Evolutionary conservation across 2,113 vertebrate species (phyloP).

Genomic region (Panthera uncia): DNA sequence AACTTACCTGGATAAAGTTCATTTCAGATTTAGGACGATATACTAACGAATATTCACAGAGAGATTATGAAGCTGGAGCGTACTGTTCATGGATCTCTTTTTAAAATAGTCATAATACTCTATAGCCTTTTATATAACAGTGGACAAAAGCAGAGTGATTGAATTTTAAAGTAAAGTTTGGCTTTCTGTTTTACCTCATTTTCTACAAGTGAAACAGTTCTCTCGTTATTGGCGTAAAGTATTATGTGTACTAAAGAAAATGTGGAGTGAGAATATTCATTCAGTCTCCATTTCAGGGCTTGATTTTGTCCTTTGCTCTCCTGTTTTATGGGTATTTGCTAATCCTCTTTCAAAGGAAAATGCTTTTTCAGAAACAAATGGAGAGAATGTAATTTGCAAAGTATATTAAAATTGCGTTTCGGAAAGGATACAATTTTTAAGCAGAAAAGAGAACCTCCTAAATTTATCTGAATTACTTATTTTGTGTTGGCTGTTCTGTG

Average conservation of each 20-base stretch:
- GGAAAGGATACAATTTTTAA: constrained; percentile 14
- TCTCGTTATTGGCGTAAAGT: neutral
- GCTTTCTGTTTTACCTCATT: neutral
- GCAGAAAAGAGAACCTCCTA: neutral
- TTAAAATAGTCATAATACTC: neutral
- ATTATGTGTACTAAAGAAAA: neutral
- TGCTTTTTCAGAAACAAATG: constrained; percentile 50
- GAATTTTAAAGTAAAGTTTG: neutral
- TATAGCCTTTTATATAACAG: neutral
- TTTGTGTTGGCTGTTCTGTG: neutral
- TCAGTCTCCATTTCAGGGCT: neutral
- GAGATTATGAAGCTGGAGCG: neutral
- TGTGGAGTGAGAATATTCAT: neutral
- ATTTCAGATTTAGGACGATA: neutral
- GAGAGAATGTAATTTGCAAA: constrained; percentile 53
- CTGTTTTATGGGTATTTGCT: constrained; percentile 26
- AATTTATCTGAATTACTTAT: neutral
- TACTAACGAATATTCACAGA: neutral
- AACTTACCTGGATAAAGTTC: neutral
- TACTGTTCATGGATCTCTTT: neutral
- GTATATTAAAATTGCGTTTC: constrained; percentile 37
- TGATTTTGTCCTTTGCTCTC: neutral
- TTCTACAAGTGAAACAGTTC: neutral
- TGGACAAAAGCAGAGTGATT: neutral
- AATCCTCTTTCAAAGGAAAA: constrained; percentile 35